Percentiles rank a stretch among this genome's conserved stretches.
Conservation (phyloP, 2,888 invertebrate species). For the Aleiodes alternator region DNA sequence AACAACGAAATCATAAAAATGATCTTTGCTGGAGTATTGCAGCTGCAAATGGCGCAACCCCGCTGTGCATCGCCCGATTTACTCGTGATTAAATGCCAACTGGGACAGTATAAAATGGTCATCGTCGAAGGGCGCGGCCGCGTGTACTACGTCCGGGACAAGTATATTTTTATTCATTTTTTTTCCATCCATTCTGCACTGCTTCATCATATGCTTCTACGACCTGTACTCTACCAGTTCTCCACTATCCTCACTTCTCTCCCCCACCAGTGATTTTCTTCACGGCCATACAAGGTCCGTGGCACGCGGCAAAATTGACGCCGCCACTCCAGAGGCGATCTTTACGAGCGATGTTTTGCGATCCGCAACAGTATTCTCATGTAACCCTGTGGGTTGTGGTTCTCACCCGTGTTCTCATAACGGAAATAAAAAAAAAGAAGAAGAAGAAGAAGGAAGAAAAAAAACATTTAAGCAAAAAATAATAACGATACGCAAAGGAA, state of each 20-base stretch:
- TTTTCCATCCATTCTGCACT: constrained; percentile 4
- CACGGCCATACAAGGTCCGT: constrained; percentile 32
- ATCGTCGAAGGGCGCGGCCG: constrained; percentile 33
- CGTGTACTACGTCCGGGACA: constrained; percentile 26
- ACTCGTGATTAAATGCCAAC: constrained; percentile 37
- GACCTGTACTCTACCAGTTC: neutral
- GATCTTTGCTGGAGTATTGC: constrained; percentile 29
- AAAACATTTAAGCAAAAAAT: neutral
- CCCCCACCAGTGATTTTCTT: constrained; percentile 27
- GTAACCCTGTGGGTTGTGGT: constrained; percentile 24
- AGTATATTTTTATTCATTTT: constrained; percentile 8
- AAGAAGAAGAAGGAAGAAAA: neutral
- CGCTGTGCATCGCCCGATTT: constrained; percentile 36
- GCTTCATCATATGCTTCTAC: constrained; percentile 8
- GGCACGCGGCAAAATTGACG: constrained; percentile 45
- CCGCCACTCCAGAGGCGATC: constrained; percentile 44
- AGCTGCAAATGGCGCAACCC: constrained; percentile 36
- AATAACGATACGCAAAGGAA: neutral
- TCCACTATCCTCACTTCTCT: neutral
- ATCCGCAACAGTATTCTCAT: constrained; percentile 29
- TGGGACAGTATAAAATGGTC: constrained; percentile 35
- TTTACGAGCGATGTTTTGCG: constrained; percentile 41
- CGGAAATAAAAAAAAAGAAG: no score
- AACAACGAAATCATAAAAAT: neutral
- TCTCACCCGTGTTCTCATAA: constrained; percentile 26